Base-by-base conservation (phyloP, 1,140 invertebrate genomes). In the Phymorhynchus buccinoides region DNA sequence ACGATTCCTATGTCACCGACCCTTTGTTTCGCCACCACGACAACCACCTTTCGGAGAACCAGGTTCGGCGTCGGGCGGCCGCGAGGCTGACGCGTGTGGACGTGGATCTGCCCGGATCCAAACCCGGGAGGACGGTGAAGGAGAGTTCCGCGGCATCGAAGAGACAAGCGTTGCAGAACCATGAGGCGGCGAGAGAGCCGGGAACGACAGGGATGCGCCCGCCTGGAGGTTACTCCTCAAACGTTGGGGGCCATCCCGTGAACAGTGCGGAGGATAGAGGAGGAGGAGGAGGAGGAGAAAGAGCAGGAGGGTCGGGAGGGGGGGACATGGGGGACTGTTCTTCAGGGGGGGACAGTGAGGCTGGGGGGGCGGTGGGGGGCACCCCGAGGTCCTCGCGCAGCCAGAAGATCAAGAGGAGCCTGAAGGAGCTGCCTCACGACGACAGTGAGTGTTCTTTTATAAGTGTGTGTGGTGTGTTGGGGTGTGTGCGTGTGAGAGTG, bases 351-450 rank as follows among this genome's bases (percentile, higher is more conserved):
- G 66, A 44, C 14, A 27, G 52, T 16, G n/a, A 30, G 39, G 0
- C 27, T 12, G 14, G 35, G 56, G 79, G 44, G 14, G 81, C 81
- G 2, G 81, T 68, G n/a, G 81, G 81, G 16, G 81, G 81, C 16
- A 39, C 52, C 9, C 37, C n/a, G 66, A 2, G 39, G 22, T 32
- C 80, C 14, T 1, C 81, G 27, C 37, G 62, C 22, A 37, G 41
- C 4, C 71, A 79, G 52, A 84, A 84, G 80, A 83, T 84, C 48
- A 84, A 84, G 84, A 82, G 66, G 71, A 56, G 35, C 27, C 30
- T 85, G 68, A 85, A 80, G 48, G 84, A 85, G 35, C 80, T 85
- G 27, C 84, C 84, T 18, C 30, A 85, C 1, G 48, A 85, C 27
- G 73, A 82, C 35, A 42, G 84, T 85, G 27, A 85, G 78, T 78